phyloP scores from a whole-genome alignment of 2,113 vertebrate species.

The Plotosus lineatus region DNA sequence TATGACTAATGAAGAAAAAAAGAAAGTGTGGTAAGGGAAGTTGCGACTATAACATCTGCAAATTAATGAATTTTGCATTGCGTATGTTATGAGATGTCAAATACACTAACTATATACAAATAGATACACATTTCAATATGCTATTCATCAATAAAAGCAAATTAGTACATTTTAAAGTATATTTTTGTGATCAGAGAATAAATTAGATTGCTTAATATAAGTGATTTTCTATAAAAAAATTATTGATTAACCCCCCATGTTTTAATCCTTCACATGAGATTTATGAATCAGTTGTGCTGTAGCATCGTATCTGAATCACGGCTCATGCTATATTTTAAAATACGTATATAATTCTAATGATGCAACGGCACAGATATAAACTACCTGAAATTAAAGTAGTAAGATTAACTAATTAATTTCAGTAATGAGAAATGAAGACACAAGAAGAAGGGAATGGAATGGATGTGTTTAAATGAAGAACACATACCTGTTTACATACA shows the following conservation, averaged over 20 bases:
- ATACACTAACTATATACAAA: neutral
- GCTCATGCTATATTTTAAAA: neutral
- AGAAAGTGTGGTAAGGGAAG: neutral
- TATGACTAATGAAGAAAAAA: neutral
- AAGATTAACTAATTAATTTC: neutral
- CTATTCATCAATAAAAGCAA: neutral
- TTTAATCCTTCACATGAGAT: neutral
- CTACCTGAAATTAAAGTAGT: neutral
- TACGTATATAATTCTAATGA: neutral
- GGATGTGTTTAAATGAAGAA: neutral
- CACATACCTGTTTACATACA: neutral
- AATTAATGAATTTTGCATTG: neutral
- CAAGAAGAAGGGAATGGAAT: constrained; percentile 8
- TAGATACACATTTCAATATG: neutral
- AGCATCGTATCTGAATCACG: neutral
- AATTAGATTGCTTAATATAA: too few species aligned
- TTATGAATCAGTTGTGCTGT: neutral
- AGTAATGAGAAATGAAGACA: neutral
- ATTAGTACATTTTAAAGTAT: neutral
- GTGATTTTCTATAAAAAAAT: neutral
- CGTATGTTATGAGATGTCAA: neutral
- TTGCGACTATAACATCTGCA: neutral
- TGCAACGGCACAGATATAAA: neutral
- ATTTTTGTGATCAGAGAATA: neutral
- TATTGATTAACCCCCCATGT: neutral